Conservation (phyloP, 2,797 vertebrate genomes). For the Micrastur ruficollis region DNA sequence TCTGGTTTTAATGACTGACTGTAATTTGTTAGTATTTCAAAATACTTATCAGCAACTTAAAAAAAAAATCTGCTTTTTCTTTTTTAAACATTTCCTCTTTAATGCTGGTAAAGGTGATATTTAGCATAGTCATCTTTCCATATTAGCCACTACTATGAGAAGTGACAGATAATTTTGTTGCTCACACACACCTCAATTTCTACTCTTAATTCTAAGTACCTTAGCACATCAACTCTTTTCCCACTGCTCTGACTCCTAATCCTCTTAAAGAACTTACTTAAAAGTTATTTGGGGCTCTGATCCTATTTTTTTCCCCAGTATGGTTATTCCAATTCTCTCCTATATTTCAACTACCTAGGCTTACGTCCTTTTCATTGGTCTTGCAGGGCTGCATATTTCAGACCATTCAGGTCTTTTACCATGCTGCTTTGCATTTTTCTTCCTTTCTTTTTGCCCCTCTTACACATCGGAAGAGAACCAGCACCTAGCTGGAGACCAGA, state of each 20-base stretch:
- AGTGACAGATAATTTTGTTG: background rate
- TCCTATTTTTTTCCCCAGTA: background rate
- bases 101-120: background rate
- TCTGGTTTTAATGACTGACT: background rate
- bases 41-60: background rate
- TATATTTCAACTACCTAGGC: background rate
- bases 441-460: background rate
- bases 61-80: background rate
- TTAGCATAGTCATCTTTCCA: background rate
- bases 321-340: background rate
- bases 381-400: background rate
- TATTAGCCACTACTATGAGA: background rate
- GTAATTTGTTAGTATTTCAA: background rate
- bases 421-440: background rate
- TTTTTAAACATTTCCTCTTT: background rate
- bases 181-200: background rate
- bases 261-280: background rate
- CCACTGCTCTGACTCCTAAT: background rate
- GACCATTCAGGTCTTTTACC: background rate
- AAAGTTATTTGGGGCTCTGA: background rate
- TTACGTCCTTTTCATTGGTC: background rate
- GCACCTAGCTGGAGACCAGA: background rate
- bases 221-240: background rate
- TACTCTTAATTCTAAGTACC: background rate
- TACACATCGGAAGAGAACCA: background rate